Evolutionary conservation across 2,888 invertebrate genomes (phyloP).

Genomic region (Choreutis nemorana): DNA sequence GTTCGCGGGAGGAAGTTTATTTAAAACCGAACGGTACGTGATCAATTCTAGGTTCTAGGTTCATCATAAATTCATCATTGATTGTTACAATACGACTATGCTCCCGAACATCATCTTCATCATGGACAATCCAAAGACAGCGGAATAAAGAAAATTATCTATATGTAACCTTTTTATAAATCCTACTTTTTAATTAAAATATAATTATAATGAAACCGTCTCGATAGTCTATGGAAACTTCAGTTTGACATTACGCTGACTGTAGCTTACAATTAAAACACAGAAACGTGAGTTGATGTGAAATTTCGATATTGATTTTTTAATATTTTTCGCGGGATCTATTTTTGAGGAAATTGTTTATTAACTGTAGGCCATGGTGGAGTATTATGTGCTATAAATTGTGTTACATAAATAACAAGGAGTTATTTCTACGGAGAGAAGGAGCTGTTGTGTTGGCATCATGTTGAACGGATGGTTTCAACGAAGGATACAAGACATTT

Average conservation of each 20-base stretch:
- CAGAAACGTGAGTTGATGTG: constrained; percentile 40
- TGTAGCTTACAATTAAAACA: constrained; percentile 37
- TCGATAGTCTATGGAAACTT: constrained; percentile 16
- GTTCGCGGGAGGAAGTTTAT: no score
- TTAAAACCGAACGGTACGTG: no score
- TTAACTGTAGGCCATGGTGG: constrained; percentile 48
- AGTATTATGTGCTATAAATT: constrained; percentile 59
- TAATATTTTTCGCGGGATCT: constrained; percentile 58
- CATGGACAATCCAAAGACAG: no score
- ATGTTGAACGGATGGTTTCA: constrained; percentile 63
- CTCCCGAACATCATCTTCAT: no score
- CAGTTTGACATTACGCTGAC: constrained; percentile 24
- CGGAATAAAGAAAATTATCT: no score
- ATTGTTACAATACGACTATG: no score
- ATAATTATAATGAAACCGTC: no score
- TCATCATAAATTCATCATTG: no score
- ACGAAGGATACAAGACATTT: constrained; percentile 39
- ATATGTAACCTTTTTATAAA: neutral
- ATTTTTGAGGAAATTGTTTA: constrained; percentile 63
- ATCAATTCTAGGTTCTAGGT: no score
- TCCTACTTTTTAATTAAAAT: no score
- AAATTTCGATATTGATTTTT: constrained; percentile 57
- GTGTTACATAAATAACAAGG: constrained; percentile 33
- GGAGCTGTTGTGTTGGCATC: constrained; percentile 35
- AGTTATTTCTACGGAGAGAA: no score